Conservation (phyloP, 1,140 invertebrate genomes). For the Tachypleus tridentatus region DNA sequence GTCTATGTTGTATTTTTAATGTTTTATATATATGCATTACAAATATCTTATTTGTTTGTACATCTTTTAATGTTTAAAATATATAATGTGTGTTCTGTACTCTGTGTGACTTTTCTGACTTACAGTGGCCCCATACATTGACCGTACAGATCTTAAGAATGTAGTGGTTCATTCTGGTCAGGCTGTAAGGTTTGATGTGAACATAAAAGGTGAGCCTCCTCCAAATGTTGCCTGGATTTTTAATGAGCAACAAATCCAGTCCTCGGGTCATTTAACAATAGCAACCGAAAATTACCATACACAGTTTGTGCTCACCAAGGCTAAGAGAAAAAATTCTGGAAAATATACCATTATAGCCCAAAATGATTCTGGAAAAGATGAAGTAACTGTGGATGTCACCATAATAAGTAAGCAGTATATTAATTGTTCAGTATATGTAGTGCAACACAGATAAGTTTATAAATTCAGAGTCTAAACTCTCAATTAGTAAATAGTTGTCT, state of each 20-base stretch:
- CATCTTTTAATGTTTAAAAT: too few relatives aligned
- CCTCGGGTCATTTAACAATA: constrained; percentile 33
- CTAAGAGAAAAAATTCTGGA: constrained; percentile 68
- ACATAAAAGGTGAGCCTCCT: constrained; percentile 77
- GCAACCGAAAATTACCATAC: constrained; percentile 47
- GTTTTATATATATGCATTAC: constrained; percentile 9
- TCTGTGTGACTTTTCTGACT: background rate
- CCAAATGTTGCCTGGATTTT: constrained; percentile 74
- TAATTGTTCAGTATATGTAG: too few relatives aligned
- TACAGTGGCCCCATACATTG: constrained; percentile 77
- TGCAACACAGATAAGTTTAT: too few relatives aligned
- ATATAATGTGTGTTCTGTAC: background rate
- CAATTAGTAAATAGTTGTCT: background rate
- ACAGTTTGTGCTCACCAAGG: constrained; percentile 70
- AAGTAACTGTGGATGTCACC: constrained; percentile 75
- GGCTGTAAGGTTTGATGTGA: constrained; percentile 71
- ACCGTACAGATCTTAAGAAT: constrained; percentile 79
- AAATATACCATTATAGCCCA: constrained; percentile 83
- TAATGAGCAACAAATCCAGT: constrained; percentile 44
- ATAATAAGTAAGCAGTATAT: constrained; percentile 42
- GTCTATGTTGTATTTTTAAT: background rate
- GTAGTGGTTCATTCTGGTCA: constrained; percentile 73
- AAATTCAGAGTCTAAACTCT: too few relatives aligned
- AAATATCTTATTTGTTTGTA: too few relatives aligned
- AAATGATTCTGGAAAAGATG: constrained; percentile 89